These are phyloP conservation scores for Hypercompe scribonia DNA, from an alignment of 2,888 invertebrate genomes.

Conservation along the genomic window DNA sequence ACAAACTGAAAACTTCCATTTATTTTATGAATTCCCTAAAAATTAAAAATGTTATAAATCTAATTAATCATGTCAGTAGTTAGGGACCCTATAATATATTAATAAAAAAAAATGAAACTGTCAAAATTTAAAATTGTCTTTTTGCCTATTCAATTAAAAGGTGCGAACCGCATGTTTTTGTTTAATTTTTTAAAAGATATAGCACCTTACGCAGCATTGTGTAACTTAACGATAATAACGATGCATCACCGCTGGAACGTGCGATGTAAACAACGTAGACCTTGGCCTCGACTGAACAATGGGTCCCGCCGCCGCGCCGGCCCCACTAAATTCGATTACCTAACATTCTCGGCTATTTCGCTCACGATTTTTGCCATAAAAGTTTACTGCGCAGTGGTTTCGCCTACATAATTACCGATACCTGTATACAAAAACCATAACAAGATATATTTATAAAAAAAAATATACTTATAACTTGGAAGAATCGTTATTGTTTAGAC, in stretches of 20 bases:
- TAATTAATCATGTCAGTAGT: neutral
- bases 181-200: constrained; percentile 29
- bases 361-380: constrained; percentile 74
- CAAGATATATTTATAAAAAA: constrained; percentile 21
- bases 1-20: neutral
- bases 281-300: constrained; percentile 82
- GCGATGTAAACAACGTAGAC: constrained; percentile 81
- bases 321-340: constrained; percentile 81
- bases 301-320: constrained; percentile 76
- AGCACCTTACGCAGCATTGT: constrained; percentile 39
- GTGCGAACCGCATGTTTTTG: constrained; percentile 3
- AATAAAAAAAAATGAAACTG: neutral
- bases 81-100: no score
- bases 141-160: neutral
- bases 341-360: constrained; percentile 75
- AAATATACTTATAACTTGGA: no score
- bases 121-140: neutral
- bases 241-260: constrained; percentile 65
- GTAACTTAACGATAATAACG: constrained; percentile 54
- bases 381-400: constrained; percentile 43
- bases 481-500: constrained; percentile 9
- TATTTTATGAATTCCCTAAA: neutral
- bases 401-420: constrained; percentile 23
- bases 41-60: neutral
- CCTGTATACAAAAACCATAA: constrained; percentile 26